A percentile compares a stretch with the other conserved stretches of the same genome.
Conservation (phyloP, 1,140 invertebrate genomes). For the Hydropsyche tenuis region DNA sequence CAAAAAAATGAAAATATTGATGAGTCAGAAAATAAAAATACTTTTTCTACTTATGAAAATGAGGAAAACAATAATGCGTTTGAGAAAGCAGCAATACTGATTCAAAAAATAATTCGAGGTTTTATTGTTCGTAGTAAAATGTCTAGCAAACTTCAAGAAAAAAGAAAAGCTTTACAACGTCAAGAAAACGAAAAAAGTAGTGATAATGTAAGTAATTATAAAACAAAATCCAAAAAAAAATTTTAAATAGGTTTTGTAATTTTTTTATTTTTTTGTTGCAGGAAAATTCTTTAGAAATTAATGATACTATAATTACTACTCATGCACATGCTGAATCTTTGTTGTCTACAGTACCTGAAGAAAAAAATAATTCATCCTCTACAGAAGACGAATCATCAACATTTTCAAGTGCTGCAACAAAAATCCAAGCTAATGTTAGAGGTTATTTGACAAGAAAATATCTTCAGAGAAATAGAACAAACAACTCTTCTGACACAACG, state of each 20-base stretch:
- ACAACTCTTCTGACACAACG: conserved; percentile 46
- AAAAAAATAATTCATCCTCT: conserved; percentile 44
- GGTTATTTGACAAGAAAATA: conserved; percentile 48
- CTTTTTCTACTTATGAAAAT: neutral
- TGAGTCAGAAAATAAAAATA: too few species aligned
- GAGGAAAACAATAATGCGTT: neutral
- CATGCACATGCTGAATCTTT: conserved; percentile 29
- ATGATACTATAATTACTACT: conserved; percentile 1
- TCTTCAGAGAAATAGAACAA: conserved; percentile 43
- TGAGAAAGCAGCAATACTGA: conserved; percentile 41
- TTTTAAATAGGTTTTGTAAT: too few species aligned
- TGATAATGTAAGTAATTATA: conserved; percentile 11
- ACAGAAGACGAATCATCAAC: conserved; percentile 49
- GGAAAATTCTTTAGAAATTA: neutral
- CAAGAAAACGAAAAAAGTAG: neutral
- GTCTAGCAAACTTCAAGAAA: conserved; percentile 2
- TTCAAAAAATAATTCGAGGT: conserved; percentile 47
- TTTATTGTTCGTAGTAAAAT: conserved; percentile 43
- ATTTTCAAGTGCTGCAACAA: conserved; percentile 49
- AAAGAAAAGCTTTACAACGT: conserved; percentile 17
- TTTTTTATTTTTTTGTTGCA: conserved; percentile 8
- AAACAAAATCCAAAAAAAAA: conserved; percentile 4
- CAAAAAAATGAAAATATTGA: too few species aligned
- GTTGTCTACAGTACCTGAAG: conserved; percentile 44
- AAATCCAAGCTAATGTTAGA: conserved; percentile 48